A percentile compares a stretch with the other conserved stretches of the same genome.
phyloP scores from a whole-genome alignment of 2,113 vertebrate genomes.

The Boulengeromyrus knoepffleri region DNA sequence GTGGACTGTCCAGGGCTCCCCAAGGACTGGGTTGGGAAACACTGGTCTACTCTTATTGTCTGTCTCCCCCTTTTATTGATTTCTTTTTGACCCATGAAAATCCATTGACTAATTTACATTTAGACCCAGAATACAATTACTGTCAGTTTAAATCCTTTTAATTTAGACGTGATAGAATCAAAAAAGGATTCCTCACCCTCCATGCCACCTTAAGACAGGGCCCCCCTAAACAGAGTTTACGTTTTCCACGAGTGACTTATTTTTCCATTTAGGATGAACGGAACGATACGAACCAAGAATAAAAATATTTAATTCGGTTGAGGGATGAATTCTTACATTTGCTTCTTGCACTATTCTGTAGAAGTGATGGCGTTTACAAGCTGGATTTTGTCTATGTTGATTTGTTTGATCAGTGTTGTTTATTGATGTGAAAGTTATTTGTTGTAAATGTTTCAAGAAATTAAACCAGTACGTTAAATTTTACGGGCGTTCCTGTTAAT shows the following conservation, averaged over 20 bases:
- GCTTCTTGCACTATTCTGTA: neutral
- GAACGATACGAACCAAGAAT: neutral
- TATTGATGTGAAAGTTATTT: conserved; percentile 17
- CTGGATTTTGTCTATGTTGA: conserved; percentile 1
- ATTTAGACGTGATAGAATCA: neutral
- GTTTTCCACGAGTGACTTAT: neutral
- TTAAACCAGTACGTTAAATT: neutral
- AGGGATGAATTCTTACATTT: neutral
- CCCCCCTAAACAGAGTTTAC: neutral
- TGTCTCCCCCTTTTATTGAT: neutral
- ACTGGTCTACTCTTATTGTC: neutral
- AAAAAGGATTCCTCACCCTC: neutral
- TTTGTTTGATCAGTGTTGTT: conserved; percentile 12
- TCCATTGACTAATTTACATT: neutral
- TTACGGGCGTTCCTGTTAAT: neutral
- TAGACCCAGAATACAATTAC: neutral
- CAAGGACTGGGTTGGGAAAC: too few species aligned
- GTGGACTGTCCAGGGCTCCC: too few species aligned
- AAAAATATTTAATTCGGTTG: neutral
- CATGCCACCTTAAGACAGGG: neutral
- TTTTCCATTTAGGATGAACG: conserved; percentile 1
- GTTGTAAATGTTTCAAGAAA: conserved; percentile 9
- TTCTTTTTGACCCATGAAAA: neutral
- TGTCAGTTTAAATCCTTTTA: neutral
- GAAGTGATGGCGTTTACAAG: conserved; percentile 7